Evolutionary conservation across 2,888 invertebrate species (phyloP).

Genomic region (Bimastos eiseni): DNA sequence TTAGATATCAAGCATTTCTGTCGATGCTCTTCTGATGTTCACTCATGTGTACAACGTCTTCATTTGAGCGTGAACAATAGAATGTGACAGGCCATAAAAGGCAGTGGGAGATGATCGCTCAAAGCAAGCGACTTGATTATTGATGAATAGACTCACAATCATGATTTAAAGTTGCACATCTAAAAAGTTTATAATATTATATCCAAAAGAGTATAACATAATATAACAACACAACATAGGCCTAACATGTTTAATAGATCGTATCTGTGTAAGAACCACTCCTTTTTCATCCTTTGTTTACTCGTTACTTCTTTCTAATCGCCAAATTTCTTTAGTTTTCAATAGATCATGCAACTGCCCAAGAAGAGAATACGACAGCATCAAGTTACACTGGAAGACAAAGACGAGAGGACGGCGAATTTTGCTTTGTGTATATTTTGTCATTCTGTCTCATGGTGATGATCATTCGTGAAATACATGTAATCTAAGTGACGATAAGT

Average conservation of each 20-base stretch:
- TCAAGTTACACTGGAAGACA: no score
- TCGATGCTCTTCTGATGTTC: background rate
- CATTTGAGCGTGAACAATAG: background rate
- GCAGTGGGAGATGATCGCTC: background rate
- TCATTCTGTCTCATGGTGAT: background rate
- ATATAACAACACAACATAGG: no score
- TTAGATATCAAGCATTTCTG: background rate
- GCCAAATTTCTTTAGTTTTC: no score
- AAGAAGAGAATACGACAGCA: no score
- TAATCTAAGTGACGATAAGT: background rate
- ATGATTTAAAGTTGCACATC: background rate
- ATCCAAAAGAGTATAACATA: background rate
- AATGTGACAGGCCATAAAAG: background rate
- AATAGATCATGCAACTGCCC: background rate
- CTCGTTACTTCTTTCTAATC: no score
- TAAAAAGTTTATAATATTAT: background rate
- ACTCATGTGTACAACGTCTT: background rate
- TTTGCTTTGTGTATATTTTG: background rate
- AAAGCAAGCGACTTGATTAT: constrained; percentile 5
- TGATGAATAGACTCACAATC: constrained; percentile 1
- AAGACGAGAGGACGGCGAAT: background rate
- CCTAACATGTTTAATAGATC: no score
- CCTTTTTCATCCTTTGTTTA: no score
- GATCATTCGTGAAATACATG: background rate
- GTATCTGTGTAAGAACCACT: no score